Conservation (phyloP, 2,113 vertebrate species). For the Hucho hucho region DNA sequence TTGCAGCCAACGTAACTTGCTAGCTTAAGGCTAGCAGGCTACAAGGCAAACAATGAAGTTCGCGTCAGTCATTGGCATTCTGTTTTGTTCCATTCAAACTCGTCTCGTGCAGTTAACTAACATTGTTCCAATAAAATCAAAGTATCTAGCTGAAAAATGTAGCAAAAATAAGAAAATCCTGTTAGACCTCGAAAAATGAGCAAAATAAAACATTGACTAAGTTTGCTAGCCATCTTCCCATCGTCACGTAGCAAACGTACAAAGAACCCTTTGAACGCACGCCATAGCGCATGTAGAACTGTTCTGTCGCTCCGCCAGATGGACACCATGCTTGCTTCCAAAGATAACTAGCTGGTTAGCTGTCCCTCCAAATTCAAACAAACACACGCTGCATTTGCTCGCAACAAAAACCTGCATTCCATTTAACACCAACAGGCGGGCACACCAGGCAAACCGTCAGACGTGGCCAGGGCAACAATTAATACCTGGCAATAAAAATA, state of each 20-base stretch:
- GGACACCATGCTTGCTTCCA: conserved; percentile 73
- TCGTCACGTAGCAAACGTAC: conserved; percentile 39
- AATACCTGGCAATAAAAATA: not conserved
- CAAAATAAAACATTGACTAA: not conserved
- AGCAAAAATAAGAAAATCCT: not conserved
- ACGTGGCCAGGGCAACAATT: not conserved
- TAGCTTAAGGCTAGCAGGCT: no score
- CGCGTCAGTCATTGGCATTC: not conserved
- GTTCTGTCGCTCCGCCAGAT: conserved; percentile 67
- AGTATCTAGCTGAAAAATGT: not conserved
- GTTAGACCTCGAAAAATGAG: not conserved
- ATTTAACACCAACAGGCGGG: conserved; percentile 45
- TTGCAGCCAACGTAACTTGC: no score
- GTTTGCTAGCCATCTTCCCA: conserved; percentile 42
- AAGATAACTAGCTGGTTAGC: conserved; percentile 70
- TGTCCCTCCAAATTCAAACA: conserved; percentile 69
- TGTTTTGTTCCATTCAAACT: not conserved
- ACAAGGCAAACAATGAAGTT: not conserved
- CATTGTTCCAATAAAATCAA: not conserved
- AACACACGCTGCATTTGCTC: conserved; percentile 65
- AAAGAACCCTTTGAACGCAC: conserved; percentile 50
- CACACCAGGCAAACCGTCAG: conserved; percentile 1
- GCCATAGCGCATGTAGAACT: conserved; percentile 54
- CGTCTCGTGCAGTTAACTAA: not conserved
- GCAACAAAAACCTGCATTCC: conserved; percentile 60